Conservation (phyloP, 2,113 vertebrate species). For the Chelonoidis abingdonii region DNA sequence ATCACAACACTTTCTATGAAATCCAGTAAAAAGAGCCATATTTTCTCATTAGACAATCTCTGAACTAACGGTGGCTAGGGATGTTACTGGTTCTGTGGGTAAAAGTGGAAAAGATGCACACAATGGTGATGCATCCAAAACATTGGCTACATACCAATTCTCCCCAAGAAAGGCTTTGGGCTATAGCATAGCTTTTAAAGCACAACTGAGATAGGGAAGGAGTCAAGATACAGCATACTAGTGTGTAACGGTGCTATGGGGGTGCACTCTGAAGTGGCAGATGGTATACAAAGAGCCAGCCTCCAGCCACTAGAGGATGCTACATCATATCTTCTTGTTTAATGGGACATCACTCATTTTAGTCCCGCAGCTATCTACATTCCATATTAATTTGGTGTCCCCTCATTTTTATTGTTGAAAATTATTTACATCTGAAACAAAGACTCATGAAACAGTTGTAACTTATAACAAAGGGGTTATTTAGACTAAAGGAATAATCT, state of each 20-base stretch:
- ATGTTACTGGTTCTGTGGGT: background rate
- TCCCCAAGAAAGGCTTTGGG: background rate
- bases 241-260: background rate
- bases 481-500: background rate
- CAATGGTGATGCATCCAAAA: background rate
- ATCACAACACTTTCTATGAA: background rate
- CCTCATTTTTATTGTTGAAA: constrained; percentile 11
- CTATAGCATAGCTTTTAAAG: background rate
- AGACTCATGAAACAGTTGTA: background rate
- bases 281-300: background rate
- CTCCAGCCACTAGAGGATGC: background rate
- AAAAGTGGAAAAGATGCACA: background rate
- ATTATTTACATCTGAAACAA: background rate
- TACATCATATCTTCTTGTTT: background rate
- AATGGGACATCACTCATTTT: background rate
- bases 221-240: constrained; percentile 16
- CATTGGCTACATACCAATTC: background rate
- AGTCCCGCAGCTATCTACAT: background rate
- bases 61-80: background rate
- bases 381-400: background rate
- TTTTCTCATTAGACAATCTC: background rate
- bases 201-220: constrained; percentile 13
- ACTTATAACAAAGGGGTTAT: background rate
- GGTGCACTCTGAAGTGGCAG: background rate
- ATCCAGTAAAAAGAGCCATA: constrained; percentile 6